A percentile compares a stretch with the other conserved stretches of the same genome.
phyloP scores from a whole-genome alignment of 1,140 invertebrate genomes.

The Brachionus koreanus region DNA sequence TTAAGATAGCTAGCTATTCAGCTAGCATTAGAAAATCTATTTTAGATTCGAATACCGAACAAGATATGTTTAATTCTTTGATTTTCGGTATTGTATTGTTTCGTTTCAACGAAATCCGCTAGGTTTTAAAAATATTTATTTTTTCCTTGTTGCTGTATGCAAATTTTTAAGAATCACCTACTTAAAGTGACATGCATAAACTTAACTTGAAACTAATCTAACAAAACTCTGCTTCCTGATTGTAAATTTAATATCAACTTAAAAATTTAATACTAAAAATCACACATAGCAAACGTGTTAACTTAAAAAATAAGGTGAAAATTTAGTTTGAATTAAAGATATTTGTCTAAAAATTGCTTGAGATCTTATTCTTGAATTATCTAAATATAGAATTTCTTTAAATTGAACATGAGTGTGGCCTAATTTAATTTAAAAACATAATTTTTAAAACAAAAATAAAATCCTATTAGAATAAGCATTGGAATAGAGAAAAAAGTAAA shows the following conservation, averaged over 20 bases:
- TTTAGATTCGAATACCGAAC: not conserved
- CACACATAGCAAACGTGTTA: not conserved
- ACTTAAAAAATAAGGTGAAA: not conserved
- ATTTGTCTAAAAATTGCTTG: not conserved
- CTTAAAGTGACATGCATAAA: not conserved
- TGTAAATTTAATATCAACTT: not conserved
- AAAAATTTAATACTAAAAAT: not conserved
- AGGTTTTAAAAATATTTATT: not conserved
- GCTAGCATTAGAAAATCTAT: not conserved
- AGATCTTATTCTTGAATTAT: not conserved
- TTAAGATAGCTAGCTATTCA: not conserved
- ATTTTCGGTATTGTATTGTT: not conserved
- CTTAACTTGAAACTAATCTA: constrained; percentile 4
- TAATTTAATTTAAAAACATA: too few relatives aligned
- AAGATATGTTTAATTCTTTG: not conserved
- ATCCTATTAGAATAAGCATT: not conserved
- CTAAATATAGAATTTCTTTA: not conserved
- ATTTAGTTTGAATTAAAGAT: not conserved
- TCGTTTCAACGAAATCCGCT: not conserved
- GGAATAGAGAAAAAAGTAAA: too few relatives aligned
- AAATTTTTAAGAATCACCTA: not conserved
- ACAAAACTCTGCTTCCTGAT: not conserved
- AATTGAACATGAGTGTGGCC: not conserved
- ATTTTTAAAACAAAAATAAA: too few relatives aligned
- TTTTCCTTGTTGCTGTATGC: not conserved